Conservation (phyloP, 2,888 invertebrate genomes). For the Autographa pulchrina region DNA sequence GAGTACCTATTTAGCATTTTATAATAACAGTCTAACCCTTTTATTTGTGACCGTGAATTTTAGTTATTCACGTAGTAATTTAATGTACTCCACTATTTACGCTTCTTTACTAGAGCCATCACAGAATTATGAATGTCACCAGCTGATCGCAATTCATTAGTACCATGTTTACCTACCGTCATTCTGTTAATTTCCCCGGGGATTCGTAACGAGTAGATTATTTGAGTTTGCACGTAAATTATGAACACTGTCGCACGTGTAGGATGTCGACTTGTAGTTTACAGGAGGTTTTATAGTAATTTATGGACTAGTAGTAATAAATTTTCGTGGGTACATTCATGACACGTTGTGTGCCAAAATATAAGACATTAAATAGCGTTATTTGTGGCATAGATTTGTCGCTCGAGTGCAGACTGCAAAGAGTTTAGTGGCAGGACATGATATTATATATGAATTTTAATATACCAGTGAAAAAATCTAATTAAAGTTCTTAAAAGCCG, state of each 20-base stretch:
- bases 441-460: no score
- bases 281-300: neutral
- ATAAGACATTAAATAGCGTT: neutral
- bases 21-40: neutral
- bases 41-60: neutral
- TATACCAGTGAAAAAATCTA: no score
- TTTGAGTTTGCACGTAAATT: constrained; percentile 31
- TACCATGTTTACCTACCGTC: constrained; percentile 12
- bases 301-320: neutral
- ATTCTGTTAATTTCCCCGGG: constrained; percentile 33
- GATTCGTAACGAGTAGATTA: constrained; percentile 26
- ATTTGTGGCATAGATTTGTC: neutral
- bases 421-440: neutral
- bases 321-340: neutral
- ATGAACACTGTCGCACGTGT: constrained; percentile 13
- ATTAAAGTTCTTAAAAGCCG: no score
- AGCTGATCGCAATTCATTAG: constrained; percentile 36
- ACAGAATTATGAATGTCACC: constrained; percentile 32
- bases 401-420: neutral
- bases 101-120: constrained; percentile 13
- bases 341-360: neutral
- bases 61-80: neutral
- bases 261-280: neutral
- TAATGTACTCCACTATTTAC: constrained; percentile 23
- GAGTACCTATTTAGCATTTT: no score